Evolutionary conservation across 2,797 vertebrate genomes (phyloP).

Genomic region (Sphaeramia orbicularis): DNA sequence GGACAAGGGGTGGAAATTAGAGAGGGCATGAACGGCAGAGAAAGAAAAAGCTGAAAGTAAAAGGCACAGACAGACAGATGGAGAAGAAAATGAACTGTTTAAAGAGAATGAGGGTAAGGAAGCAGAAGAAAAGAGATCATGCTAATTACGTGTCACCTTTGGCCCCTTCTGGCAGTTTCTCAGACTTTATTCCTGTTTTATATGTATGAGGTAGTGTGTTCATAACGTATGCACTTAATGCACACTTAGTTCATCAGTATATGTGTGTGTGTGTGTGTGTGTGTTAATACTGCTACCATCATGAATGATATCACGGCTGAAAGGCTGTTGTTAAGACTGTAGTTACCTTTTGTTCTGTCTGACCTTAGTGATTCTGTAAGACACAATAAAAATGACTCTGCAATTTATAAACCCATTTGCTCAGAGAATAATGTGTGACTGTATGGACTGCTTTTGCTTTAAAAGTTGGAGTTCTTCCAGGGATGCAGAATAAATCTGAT

Average conservation of each 20-base stretch:
- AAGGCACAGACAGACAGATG: slow-evolving; percentile 14
- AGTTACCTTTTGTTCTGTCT: slow-evolving; percentile 22
- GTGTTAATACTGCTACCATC: neutral
- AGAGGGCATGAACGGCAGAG: neutral
- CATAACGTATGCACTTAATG: neutral
- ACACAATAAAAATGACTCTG: neutral
- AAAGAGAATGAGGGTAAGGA: slow-evolving; percentile 32
- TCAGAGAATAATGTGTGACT: neutral
- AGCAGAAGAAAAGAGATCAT: slow-evolving; percentile 57
- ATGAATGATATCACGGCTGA: slow-evolving; percentile 23
- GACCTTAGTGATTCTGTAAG: slow-evolving; percentile 26
- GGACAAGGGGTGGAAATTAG: neutral
- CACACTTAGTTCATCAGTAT: neutral
- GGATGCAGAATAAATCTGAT: too few relatives aligned
- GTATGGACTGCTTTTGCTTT: slow-evolving; percentile 3
- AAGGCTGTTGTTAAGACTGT: neutral
- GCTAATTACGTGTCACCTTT: slow-evolving; percentile 65
- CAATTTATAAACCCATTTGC: slow-evolving; percentile 16
- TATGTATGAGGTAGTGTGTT: slow-evolving; percentile 24
- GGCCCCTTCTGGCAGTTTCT: slow-evolving; percentile 14
- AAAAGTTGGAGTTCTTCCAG: too few relatives aligned
- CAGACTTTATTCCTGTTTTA: slow-evolving; percentile 24
- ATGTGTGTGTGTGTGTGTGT: neutral
- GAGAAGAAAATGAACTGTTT: slow-evolving; percentile 21
- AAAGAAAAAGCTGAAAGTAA: neutral